Percentiles rank a stretch among this genome's conserved stretches.
Conservation (phyloP, 2,888 invertebrate species). For the Ophion slaviceki region DNA sequence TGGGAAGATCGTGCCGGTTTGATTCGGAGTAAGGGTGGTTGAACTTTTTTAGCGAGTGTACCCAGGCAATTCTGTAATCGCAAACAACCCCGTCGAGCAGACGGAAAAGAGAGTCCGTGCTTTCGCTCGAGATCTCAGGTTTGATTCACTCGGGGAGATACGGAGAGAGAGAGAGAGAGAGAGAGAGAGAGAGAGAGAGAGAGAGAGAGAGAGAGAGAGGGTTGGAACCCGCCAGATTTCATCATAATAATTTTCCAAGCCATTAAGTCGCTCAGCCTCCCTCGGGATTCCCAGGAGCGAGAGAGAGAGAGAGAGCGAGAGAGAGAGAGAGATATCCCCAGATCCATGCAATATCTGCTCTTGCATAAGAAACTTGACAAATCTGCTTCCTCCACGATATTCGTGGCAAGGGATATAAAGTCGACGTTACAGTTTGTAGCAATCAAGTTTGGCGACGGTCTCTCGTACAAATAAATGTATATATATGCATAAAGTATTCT, state of each 20-base stretch:
- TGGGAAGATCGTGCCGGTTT: constrained; percentile 5
- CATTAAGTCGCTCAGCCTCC: constrained; percentile 76
- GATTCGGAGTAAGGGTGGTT: constrained; percentile 22
- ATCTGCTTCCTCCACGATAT: constrained; percentile 55
- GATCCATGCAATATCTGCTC: constrained; percentile 58
- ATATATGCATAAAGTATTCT: constrained; percentile 38
- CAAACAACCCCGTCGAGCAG: constrained; percentile 69
- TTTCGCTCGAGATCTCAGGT: constrained; percentile 47
- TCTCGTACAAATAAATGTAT: constrained; percentile 20
- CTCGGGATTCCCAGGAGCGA: constrained; percentile 65
- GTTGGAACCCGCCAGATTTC: constrained; percentile 77
- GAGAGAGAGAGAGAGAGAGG: constrained; percentile 65
- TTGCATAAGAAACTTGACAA: constrained; percentile 68
- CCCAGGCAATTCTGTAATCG: constrained; percentile 73
- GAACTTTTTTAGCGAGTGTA: constrained; percentile 45
- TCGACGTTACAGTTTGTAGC: constrained; percentile 48
- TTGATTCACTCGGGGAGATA: constrained; percentile 50
- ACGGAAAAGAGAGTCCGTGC: constrained; percentile 35
- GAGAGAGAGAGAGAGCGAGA: constrained; percentile 14
- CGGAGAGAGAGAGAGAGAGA: not conserved
- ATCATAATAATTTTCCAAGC: constrained; percentile 83
- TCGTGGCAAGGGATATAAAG: constrained; percentile 44
- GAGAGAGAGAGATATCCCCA: constrained; percentile 31
- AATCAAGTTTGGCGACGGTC: constrained; percentile 44
- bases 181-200: constrained; percentile 43